Evolutionary conservation across 2,888 invertebrate genomes (phyloP).

Genomic region (Geotrupes spiniger): DNA sequence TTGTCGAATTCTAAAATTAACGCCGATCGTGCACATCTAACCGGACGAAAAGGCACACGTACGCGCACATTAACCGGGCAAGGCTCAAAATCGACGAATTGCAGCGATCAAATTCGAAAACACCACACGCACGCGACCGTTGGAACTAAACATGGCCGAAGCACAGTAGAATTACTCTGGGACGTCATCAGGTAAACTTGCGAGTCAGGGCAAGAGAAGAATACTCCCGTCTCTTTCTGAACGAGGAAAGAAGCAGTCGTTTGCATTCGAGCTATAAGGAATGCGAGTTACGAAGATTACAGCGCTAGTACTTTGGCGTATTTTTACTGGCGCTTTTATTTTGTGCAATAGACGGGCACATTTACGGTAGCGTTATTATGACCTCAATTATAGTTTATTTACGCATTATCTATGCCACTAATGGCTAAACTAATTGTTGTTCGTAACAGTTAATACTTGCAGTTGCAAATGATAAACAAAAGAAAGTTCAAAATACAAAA

Average conservation of each 20-base stretch:
- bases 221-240: conserved; percentile 9
- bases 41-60: background rate
- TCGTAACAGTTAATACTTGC: no score
- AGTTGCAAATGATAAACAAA: no score
- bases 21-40: background rate
- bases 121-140: conserved; percentile 17
- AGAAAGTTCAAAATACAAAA: no score
- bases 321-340: no score
- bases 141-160: conserved; percentile 31
- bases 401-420: no score
- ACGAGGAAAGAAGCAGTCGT: conserved; percentile 14
- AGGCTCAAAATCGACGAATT: background rate
- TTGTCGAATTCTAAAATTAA: conserved; percentile 7
- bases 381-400: no score
- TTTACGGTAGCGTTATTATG: no score
- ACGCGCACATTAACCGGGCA: background rate
- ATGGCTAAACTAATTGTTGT: no score
- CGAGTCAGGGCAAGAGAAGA: conserved; percentile 24
- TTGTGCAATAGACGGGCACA: no score
- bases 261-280: conserved; percentile 3
- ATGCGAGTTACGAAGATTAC: conserved; percentile 2
- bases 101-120: conserved; percentile 7
- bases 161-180: conserved; percentile 23
- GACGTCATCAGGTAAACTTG: conserved; percentile 31
- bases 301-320: background rate